phyloP scores from a whole-genome alignment of 2,797 vertebrate species.

The Glossophaga mutica region DNA sequence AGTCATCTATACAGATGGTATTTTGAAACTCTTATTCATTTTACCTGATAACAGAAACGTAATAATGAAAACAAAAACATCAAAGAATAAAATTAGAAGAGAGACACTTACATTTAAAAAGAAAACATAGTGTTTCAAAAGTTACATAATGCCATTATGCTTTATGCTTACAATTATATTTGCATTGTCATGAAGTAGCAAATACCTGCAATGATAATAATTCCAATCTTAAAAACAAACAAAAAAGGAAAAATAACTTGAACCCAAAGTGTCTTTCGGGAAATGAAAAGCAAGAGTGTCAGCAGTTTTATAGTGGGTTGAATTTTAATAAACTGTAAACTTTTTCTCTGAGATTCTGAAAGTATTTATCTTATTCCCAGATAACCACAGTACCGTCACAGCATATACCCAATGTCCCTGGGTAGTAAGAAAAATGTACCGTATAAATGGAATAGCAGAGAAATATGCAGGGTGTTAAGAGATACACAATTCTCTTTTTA shows the following conservation, averaged over 20 bases:
- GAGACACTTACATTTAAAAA: not conserved
- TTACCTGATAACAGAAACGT: not conserved
- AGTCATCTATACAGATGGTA: not conserved
- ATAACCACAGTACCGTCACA: not conserved
- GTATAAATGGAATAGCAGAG: not conserved
- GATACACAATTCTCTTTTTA: not conserved
- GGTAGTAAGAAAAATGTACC: not conserved
- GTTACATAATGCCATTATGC: not conserved
- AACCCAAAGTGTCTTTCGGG: not conserved
- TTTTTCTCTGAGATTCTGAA: not conserved
- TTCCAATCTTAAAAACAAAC: not conserved
- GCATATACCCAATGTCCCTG: not conserved
- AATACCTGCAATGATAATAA: not conserved
- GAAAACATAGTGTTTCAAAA: not conserved
- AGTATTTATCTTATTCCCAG: not conserved
- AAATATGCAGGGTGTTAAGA: not conserved
- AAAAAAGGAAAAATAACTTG: not conserved
- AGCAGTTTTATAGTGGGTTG: not conserved
- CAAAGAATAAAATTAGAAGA: not conserved
- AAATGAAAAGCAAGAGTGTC: not conserved
- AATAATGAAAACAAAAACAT: not conserved
- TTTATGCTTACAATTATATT: not conserved
- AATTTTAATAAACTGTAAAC: not conserved
- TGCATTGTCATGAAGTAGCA: not conserved
- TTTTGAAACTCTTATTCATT: not conserved